A percentile compares a stretch with the other conserved stretches of the same genome.
phyloP scores from a whole-genome alignment of 2,888 invertebrate species.

The Agrotis puta region DNA sequence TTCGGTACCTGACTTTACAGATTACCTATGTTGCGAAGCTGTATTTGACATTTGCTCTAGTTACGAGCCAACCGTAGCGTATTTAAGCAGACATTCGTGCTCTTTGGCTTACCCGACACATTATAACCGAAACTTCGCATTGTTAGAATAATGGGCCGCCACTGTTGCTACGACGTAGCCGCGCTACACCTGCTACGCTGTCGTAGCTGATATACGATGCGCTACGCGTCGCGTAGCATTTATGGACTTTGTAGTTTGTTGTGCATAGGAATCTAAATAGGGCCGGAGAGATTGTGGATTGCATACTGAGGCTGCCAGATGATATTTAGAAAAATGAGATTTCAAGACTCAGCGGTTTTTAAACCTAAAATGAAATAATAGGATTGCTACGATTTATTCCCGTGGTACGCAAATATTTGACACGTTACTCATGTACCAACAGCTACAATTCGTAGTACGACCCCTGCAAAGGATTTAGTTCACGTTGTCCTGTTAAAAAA shows the following conservation, averaged over 20 bases:
- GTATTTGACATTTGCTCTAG: constrained; percentile 15
- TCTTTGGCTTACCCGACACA: constrained; percentile 23
- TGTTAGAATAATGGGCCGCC: constrained; percentile 39
- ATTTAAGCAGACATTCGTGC: constrained; percentile 24
- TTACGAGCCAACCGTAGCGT: constrained; percentile 9
- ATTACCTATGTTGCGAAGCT: neutral
- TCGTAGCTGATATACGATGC: constrained; percentile 44
- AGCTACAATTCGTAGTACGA: neutral
- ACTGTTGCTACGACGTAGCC: constrained; percentile 39
- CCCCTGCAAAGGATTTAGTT: neutral
- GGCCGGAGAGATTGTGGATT: neutral
- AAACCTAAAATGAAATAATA: neutral
- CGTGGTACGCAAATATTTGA: neutral
- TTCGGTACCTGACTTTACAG: neutral
- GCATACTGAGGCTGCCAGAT: neutral
- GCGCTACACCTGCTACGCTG: constrained; percentile 39
- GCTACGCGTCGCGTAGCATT: constrained; percentile 39
- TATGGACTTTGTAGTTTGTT: constrained; percentile 26
- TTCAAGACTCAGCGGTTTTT: neutral
- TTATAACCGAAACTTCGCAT: constrained; percentile 34
- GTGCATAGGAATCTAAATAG: neutral
- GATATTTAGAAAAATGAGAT: neutral
- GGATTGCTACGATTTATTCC: neutral
- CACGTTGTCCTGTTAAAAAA: neutral
- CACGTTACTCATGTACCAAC: neutral